phyloP scores from a whole-genome alignment of 2,113 vertebrate genomes.

The Hemiscyllium ocellatum region DNA sequence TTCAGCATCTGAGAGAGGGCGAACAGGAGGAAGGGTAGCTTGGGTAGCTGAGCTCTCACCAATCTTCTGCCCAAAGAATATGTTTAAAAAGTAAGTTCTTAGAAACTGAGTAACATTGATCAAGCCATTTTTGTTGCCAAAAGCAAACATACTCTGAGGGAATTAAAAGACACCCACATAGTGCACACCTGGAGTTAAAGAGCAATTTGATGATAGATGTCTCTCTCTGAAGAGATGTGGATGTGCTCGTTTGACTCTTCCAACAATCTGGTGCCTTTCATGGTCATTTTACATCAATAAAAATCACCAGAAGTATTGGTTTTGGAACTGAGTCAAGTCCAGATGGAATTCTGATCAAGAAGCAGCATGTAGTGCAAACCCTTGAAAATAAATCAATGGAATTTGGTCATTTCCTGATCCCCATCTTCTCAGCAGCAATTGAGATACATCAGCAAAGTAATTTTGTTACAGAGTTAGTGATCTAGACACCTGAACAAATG shows the following conservation, averaged over 20 bases:
- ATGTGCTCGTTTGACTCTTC: not conserved
- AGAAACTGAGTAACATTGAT: not conserved
- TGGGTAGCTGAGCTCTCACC: not conserved
- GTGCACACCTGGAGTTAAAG: not conserved
- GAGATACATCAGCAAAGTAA: not conserved
- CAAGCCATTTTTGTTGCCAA: not conserved
- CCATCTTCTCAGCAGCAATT: not conserved
- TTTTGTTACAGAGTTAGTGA: not conserved
- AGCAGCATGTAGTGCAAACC: not conserved
- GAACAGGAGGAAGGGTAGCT: not conserved
- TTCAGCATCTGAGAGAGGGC: not conserved
- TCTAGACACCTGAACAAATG: not conserved
- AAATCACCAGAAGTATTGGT: not conserved
- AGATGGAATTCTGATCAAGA: not conserved
- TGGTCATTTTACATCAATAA: not conserved
- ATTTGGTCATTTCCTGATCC: not conserved
- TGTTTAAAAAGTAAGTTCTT: not conserved
- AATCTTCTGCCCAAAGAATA: not conserved
- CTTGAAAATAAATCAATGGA: not conserved
- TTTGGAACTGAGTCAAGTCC: no score
- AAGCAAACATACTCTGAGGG: not conserved
- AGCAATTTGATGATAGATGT: not conserved
- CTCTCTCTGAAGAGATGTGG: not conserved
- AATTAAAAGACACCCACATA: not conserved
- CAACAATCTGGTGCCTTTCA: not conserved